Base-by-base conservation (phyloP, 2,888 invertebrate genomes). In the Melieria picta region DNA sequence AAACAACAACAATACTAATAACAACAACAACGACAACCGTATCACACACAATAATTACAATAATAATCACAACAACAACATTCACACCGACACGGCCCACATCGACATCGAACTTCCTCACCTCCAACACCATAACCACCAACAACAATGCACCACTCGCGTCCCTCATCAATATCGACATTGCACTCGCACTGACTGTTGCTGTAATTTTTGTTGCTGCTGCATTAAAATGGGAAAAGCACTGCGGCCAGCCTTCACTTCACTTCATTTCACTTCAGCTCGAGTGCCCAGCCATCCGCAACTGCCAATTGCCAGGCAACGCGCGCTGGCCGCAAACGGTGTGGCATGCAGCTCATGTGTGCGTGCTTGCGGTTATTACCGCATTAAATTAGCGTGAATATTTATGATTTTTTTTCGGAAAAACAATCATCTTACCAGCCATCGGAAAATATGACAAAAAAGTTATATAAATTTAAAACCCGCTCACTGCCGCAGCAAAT, bases 371-470 rank as follows among this genome's bases (percentile, higher is more conserved):
- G 80, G 79, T 80, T 80, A 79, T 81, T 79, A 77, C 57, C 79
- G 76, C 81, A 82, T 81, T 81, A 82, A 80, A 82, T 80, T 81
- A 82, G 79, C 79, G 80, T 79, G 80, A 80, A 81, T 80, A 81
- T 81, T 74, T 80, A 63, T 62, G 13, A 52, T 50, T 50, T 56
- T 43, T 47, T 47, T 50, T 48, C n/a, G 1, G 57, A 4, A 55
- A 55, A 30, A n/a, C 55, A 48, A n/a, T 42, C 56, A 42, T 65
- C 56, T 45, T 48, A 46, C 30, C 30, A 30, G 30, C 48, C 16
- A 16, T 63, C 10, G 46, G 46, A 62, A 62, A 62, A 47, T 63
- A 30, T 30, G 30, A 30, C 30, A 30, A 30, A 30, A 2, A 65
- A 48, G 63, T 70, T 56, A 65, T 45, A 58, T 62, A 46, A 48